phyloP scores from a whole-genome alignment of 2,888 invertebrate species.

The Theristus sp. region DNA sequence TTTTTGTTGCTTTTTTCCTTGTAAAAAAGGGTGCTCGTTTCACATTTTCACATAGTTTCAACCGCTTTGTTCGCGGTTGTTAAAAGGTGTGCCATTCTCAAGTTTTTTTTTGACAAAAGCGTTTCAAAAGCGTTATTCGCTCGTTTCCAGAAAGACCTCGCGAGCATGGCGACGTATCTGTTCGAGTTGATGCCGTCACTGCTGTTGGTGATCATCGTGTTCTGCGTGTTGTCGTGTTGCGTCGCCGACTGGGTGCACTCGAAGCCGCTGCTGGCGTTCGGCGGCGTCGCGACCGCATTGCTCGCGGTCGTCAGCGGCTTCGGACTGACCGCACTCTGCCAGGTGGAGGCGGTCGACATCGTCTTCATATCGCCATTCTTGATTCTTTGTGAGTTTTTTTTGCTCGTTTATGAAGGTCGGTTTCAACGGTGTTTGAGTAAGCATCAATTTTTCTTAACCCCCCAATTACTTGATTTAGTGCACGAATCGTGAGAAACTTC shows the following conservation, averaged over 20 bases:
- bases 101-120: too few species aligned
- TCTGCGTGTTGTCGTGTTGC: conserved; percentile 62
- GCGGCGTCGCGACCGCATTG: conserved; percentile 47
- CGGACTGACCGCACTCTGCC: neutral
- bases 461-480: too few species aligned
- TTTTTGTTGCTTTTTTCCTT: too few species aligned
- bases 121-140: too few species aligned
- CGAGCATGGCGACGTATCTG: neutral
- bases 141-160: conserved; percentile 2
- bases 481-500: too few species aligned
- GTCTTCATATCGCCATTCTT: conserved; percentile 64
- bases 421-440: too few species aligned
- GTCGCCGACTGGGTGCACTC: conserved; percentile 80
- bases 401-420: too few species aligned
- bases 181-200: neutral
- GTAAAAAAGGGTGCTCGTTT: too few species aligned
- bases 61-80: too few species aligned
- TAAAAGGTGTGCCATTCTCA: too few species aligned
- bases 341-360: neutral
- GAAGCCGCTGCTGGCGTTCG: conserved; percentile 66
- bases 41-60: too few species aligned
- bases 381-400: conserved; percentile 61
- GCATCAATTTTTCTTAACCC: too few species aligned
- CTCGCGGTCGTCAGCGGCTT: conserved; percentile 8
- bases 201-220: conserved; percentile 57